phyloP scores from a whole-genome alignment of 2,113 vertebrate species.

The Trogon surrucura region DNA sequence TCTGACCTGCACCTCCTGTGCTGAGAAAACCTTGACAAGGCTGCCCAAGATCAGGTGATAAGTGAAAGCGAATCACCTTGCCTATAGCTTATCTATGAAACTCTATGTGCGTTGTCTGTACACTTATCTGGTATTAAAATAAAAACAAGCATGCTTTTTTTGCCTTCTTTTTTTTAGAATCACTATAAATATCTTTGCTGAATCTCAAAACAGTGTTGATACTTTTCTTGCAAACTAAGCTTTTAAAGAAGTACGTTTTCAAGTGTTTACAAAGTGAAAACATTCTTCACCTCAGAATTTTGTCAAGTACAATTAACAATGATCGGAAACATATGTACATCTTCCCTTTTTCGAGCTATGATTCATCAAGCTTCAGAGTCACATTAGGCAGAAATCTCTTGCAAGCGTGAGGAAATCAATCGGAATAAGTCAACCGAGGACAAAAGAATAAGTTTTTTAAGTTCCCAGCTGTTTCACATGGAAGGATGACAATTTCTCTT shows the following conservation, averaged over 20 bases:
- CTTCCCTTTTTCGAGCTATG: neutral
- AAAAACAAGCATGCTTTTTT: neutral
- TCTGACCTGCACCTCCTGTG: neutral
- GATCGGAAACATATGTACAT: neutral
- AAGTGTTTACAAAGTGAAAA: neutral
- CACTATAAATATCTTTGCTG: neutral
- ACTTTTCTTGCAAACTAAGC: neutral
- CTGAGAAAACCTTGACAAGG: neutral
- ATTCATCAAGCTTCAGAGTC: neutral
- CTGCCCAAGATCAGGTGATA: neutral
- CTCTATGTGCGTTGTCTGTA: neutral
- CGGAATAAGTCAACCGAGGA: neutral
- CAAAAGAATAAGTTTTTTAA: neutral
- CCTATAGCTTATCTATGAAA: neutral
- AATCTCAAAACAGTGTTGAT: neutral
- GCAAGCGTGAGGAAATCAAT: neutral
- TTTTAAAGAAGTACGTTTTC: neutral
- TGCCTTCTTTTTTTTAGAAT: neutral
- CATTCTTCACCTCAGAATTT: neutral
- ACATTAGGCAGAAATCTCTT: neutral
- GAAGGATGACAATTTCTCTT: neutral
- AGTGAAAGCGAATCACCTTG: neutral
- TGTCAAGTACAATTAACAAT: neutral
- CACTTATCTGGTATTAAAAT: neutral
- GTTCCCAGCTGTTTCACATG: neutral